A percentile compares a stretch with the other conserved stretches of the same genome.
Conservation (phyloP, 2,888 invertebrate species). For the Andrena fulva region DNA sequence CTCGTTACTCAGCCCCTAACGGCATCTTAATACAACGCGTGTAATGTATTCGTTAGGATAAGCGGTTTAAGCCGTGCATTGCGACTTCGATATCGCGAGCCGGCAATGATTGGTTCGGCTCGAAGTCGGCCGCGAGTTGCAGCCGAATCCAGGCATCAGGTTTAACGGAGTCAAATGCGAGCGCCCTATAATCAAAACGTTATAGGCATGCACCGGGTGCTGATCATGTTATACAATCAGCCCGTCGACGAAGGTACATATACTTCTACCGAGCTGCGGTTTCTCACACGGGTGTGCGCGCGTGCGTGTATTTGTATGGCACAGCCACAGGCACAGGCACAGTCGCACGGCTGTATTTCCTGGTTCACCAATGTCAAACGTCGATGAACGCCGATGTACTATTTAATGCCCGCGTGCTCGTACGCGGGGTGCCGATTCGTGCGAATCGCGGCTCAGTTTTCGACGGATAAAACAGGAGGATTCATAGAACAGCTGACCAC, state of each 20-base stretch:
- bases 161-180: conserved; percentile 67
- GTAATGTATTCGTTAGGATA: conserved; percentile 60
- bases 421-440: conserved; percentile 33
- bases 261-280: conserved; percentile 57
- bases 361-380: conserved; percentile 11
- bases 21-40: conserved; percentile 57
- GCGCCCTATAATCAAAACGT: conserved; percentile 69
- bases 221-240: conserved; percentile 71
- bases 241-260: conserved; percentile 49
- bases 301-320: background rate
- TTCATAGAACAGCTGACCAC: conserved; percentile 57
- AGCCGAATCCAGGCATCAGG: conserved; percentile 62
- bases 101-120: conserved; percentile 64
- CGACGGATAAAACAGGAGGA: conserved; percentile 57
- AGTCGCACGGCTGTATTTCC: background rate
- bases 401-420: conserved; percentile 9
- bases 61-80: conserved; percentile 50
- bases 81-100: conserved; percentile 58
- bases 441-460: conserved; percentile 44
- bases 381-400: conserved; percentile 31
- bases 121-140: conserved; percentile 61
- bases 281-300: conserved; percentile 32
- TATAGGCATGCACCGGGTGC: conserved; percentile 65
- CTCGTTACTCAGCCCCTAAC: conserved; percentile 45
- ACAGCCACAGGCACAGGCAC: background rate